Percentiles rank a stretch among this genome's conserved stretches.
phyloP scores from a whole-genome alignment of 2,797 vertebrate genomes.

The Poliocrania exsul region DNA sequence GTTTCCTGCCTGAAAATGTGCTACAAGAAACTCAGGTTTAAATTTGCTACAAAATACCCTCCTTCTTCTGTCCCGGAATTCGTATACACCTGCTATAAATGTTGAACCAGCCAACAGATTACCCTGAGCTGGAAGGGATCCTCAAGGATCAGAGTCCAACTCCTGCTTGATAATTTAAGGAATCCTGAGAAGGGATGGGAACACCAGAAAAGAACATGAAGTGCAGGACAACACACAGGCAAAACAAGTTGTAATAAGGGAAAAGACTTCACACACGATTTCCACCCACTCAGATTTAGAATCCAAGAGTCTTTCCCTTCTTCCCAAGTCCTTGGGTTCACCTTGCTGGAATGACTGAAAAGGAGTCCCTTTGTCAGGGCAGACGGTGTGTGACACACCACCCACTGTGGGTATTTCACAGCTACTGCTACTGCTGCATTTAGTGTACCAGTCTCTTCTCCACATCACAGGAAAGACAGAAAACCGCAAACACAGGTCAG shows the following conservation, averaged over 20 bases:
- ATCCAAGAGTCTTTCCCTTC: neutral
- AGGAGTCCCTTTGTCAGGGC: neutral
- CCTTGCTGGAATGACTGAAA: neutral
- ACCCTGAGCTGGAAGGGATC: neutral
- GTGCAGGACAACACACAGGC: neutral
- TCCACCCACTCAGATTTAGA: neutral
- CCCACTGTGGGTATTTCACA: rapidly evolving
- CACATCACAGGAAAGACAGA: neutral
- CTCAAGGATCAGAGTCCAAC: neutral
- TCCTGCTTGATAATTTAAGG: neutral
- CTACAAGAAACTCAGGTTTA: neutral
- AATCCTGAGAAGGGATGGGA: neutral
- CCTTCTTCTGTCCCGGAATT: neutral
- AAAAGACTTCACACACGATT: neutral
- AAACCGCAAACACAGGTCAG: neutral
- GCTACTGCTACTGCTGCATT: neutral
- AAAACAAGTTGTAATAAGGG: neutral
- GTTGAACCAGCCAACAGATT: neutral
- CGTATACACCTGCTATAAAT: neutral
- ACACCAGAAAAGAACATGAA: neutral
- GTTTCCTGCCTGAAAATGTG: neutral
- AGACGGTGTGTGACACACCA: neutral
- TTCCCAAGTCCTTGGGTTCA: neutral
- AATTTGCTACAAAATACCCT: neutral
- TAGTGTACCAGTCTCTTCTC: neutral